A percentile compares a stretch with the other conserved stretches of the same genome.
Evolutionary conservation across 1,140 invertebrate species (phyloP).

Genomic region (Diorhabda elongata): DNA sequence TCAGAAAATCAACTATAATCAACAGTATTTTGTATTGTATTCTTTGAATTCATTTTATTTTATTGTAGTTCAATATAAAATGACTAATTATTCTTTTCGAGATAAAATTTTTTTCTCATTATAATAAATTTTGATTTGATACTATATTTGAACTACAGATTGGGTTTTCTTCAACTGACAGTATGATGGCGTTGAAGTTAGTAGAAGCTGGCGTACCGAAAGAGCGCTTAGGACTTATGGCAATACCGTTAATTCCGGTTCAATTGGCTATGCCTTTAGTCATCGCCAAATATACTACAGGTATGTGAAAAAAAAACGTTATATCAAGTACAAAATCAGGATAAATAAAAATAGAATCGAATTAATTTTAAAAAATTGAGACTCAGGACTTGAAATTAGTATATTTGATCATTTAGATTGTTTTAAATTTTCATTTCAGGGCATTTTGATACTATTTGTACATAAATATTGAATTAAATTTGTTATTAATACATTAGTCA

Average conservation of each 20-base stretch:
- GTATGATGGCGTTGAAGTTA: slow-evolving; percentile 90
- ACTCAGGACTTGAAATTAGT: too few species aligned
- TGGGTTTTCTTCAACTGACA: slow-evolving; percentile 94
- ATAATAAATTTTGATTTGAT: neutral
- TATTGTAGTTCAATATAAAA: neutral
- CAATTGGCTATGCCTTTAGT: slow-evolving; percentile 91
- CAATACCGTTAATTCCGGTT: slow-evolving; percentile 87
- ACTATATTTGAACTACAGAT: slow-evolving; percentile 58
- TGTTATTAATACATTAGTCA: too few species aligned
- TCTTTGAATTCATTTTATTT: slow-evolving; percentile 13
- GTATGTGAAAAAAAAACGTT: slow-evolving; percentile 20
- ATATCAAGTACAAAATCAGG: too few species aligned
- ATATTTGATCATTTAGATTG: too few species aligned
- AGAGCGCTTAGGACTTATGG: slow-evolving; percentile 87
- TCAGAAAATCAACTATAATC: too few species aligned
- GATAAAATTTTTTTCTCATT: neutral
- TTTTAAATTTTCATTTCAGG: too few species aligned
- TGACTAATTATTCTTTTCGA: neutral
- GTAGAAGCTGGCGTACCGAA: slow-evolving; percentile 94
- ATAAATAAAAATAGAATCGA: too few species aligned
- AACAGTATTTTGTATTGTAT: too few species aligned
- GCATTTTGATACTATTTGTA: too few species aligned
- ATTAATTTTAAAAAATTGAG: too few species aligned
- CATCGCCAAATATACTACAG: slow-evolving; percentile 56
- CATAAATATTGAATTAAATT: too few species aligned